These are phyloP conservation scores for Gambusia affinis DNA, from an alignment of 2,113 vertebrate genomes.

Conservation along the genomic window DNA sequence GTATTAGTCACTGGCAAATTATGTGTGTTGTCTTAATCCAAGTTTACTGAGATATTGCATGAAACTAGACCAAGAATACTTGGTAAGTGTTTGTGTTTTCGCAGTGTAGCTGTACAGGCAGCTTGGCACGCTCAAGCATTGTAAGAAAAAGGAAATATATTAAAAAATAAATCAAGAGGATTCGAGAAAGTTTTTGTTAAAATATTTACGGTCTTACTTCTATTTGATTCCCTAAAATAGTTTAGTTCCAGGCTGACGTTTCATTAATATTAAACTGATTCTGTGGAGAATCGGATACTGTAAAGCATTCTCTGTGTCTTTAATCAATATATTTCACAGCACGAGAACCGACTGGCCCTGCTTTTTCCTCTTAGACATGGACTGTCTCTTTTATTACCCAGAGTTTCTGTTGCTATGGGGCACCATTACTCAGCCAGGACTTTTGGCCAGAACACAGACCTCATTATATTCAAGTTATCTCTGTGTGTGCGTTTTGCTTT, in stretches of 20 bases:
- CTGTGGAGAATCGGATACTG: not conserved
- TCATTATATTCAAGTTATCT: conserved; percentile 47
- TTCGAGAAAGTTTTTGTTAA: no score
- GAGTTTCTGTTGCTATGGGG: conserved; percentile 37
- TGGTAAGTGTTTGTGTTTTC: no score
- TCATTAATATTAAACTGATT: not conserved
- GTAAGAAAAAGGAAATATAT: no score
- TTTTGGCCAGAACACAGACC: conserved; percentile 46
- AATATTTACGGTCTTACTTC: no score
- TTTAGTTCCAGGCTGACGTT: no score
- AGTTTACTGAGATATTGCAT: no score
- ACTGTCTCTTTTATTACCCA: conserved; percentile 25
- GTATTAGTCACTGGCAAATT: no score
- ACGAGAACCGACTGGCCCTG: not conserved
- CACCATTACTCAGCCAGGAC: conserved; percentile 43
- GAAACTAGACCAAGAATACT: no score
- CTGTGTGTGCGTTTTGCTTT: conserved; percentile 16
- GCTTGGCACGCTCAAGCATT: not conserved
- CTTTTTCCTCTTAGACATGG: conserved; percentile 4
- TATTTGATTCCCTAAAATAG: not conserved
- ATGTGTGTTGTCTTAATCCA: no score
- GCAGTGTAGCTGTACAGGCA: no score
- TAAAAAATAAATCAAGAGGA: no score
- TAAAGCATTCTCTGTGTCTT: not conserved
- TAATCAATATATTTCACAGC: not conserved